Conservation (phyloP, 2,113 vertebrate species). For the Cairina moschata region DNA sequence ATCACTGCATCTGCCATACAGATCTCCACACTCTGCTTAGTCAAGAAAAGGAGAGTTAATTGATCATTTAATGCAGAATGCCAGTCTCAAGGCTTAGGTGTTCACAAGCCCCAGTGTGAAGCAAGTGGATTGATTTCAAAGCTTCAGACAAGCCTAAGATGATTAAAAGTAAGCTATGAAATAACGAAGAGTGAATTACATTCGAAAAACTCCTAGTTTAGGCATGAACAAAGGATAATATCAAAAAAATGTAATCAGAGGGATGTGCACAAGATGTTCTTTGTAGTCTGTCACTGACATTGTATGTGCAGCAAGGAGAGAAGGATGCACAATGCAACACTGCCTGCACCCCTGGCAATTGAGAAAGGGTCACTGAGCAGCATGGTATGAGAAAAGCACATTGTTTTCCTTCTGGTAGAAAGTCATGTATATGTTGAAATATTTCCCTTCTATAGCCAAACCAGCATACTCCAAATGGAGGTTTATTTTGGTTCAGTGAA, state of each 20-base stretch:
- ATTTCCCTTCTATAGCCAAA: background rate
- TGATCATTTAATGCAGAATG: background rate
- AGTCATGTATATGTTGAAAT: background rate
- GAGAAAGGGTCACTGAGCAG: background rate
- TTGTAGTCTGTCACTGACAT: background rate
- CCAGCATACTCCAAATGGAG: background rate
- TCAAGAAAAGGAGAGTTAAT: background rate
- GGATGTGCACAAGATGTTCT: background rate
- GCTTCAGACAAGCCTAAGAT: background rate
- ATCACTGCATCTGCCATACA: background rate
- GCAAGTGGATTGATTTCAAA: background rate
- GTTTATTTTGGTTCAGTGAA: background rate
- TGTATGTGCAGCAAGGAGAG: background rate
- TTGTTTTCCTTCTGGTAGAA: background rate
- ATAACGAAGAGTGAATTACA: background rate
- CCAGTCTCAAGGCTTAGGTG: background rate
- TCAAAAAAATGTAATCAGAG: background rate
- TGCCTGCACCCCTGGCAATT: background rate
- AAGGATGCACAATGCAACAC: background rate
- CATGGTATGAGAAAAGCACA: rapidly evolving
- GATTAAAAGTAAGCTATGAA: background rate
- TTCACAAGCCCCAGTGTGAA: background rate
- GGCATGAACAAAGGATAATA: background rate
- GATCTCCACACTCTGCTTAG: background rate
- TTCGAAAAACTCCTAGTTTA: background rate